phyloP scores from a whole-genome alignment of 2,113 vertebrate genomes.

The Rhipidura dahli region DNA sequence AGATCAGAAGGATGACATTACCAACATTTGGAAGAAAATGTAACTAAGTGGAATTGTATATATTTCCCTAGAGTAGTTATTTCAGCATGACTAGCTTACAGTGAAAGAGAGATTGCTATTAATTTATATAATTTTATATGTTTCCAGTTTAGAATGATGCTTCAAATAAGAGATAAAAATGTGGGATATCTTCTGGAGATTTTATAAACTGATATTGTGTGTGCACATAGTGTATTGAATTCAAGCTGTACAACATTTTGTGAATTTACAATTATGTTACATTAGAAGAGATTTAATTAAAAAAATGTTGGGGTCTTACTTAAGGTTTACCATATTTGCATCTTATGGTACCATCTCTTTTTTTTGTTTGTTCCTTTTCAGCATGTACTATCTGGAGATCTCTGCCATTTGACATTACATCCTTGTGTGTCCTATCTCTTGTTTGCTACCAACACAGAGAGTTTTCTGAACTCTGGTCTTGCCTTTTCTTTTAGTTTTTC shows the following conservation, averaged over 20 bases:
- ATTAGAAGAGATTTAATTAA: neutral
- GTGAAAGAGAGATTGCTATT: neutral
- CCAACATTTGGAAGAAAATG: neutral
- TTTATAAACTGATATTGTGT: neutral
- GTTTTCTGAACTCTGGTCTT: neutral
- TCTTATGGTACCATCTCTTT: neutral
- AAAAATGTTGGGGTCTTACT: neutral
- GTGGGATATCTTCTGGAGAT: neutral
- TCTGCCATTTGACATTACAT: neutral
- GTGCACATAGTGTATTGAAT: neutral
- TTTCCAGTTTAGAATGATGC: neutral
- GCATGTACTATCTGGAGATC: neutral
- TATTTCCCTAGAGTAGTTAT: neutral
- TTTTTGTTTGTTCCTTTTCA: neutral
- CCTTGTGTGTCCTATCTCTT: neutral
- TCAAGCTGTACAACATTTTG: neutral
- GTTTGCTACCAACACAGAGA: neutral
- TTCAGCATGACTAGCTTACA: neutral
- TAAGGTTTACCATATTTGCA: neutral
- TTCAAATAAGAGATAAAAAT: neutral
- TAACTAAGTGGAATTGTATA: neutral
- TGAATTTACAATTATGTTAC: neutral
- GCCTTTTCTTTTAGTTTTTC: neutral
- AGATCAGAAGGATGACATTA: neutral
- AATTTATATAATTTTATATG: neutral